These are phyloP conservation scores for Megaptera novaeangliae DNA, from an alignment of 2,113 vertebrate genomes.

Conservation along the genomic window DNA sequence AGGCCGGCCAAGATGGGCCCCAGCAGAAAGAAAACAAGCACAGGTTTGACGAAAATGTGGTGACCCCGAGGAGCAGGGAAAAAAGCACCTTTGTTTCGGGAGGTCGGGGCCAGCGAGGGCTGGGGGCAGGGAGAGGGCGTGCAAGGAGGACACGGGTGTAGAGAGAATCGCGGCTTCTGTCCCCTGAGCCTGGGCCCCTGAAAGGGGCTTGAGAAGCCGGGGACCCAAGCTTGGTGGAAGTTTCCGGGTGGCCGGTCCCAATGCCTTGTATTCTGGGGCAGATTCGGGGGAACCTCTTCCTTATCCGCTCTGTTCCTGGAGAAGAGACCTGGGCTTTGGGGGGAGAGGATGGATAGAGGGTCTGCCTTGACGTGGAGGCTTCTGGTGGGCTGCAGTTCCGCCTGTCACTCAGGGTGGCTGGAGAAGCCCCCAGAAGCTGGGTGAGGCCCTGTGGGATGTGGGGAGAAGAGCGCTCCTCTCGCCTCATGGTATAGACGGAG, in stretches of 20 bases:
- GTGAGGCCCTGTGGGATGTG: not conserved
- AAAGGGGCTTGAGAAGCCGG: not conserved
- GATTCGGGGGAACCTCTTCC: not conserved
- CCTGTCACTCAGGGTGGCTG: accelerated
- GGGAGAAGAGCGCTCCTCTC: too few species aligned
- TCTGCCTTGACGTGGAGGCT: not conserved
- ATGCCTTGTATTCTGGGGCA: not conserved
- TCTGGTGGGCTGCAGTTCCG: accelerated
- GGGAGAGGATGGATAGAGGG: not conserved
- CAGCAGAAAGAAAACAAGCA: conserved; percentile 45
- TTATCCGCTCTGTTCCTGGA: not conserved
- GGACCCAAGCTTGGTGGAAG: not conserved
- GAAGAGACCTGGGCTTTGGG: too few species aligned
- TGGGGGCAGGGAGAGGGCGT: not conserved
- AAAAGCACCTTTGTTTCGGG: conserved; percentile 61
- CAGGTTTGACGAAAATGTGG: conserved; percentile 45
- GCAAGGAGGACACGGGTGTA: accelerated
- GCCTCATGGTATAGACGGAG: accelerated
- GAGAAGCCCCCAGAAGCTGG: not conserved
- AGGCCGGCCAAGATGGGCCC: conserved; percentile 46
- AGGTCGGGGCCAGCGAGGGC: not conserved
- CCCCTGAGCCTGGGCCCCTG: not conserved
- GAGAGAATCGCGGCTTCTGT: not conserved
- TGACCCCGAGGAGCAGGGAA: conserved; percentile 21
- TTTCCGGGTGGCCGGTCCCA: accelerated